A percentile compares a stretch with the other conserved stretches of the same genome.
Evolutionary conservation across 2,888 invertebrate genomes (phyloP).

Genomic region (Drosophila parthenogenetica): DNA sequence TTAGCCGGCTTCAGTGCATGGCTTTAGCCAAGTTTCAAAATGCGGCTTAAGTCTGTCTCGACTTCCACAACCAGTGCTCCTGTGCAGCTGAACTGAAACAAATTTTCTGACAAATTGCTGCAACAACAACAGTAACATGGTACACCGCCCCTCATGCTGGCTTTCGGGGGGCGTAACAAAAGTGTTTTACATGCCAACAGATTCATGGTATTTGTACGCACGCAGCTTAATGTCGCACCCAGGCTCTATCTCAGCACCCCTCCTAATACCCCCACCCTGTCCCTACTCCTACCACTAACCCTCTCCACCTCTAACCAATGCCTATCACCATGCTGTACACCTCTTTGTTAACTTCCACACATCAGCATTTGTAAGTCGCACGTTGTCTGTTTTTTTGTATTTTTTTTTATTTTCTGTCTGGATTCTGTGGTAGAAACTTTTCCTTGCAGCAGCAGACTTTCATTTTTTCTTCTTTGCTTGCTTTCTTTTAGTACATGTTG

Average conservation of each 20-base stretch:
- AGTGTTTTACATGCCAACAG: constrained; percentile 79
- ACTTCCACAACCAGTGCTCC: constrained; percentile 2
- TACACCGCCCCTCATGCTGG: constrained; percentile 22
- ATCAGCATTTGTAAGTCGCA: constrained; percentile 71
- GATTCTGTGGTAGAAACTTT: constrained; percentile 73
- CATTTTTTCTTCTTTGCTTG: background rate
- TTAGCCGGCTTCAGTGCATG: constrained; percentile 37
- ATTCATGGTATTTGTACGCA: constrained; percentile 81
- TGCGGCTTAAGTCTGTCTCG: constrained; percentile 66
- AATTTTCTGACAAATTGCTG: constrained; percentile 81
- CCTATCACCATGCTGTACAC: constrained; percentile 7
- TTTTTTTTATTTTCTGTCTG: constrained; percentile 45
- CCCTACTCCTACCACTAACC: background rate
- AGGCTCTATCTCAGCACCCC: constrained; percentile 16
- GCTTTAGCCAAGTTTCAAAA: constrained; percentile 73
- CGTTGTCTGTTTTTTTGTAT: constrained; percentile 68
- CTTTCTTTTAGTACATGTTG: constrained; percentile 46
- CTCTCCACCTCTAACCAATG: constrained; percentile 16
- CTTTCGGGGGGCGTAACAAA: constrained; percentile 77
- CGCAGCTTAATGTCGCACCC: constrained; percentile 79
- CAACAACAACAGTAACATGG: constrained; percentile 50
- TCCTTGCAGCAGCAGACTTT: constrained; percentile 49
- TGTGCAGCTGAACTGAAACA: constrained; percentile 62
- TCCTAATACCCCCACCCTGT: background rate
- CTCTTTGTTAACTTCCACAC: constrained; percentile 28